Evolutionary conservation across 2,797 vertebrate genomes (phyloP).

Genomic region (Diplodus sargus): DNA sequence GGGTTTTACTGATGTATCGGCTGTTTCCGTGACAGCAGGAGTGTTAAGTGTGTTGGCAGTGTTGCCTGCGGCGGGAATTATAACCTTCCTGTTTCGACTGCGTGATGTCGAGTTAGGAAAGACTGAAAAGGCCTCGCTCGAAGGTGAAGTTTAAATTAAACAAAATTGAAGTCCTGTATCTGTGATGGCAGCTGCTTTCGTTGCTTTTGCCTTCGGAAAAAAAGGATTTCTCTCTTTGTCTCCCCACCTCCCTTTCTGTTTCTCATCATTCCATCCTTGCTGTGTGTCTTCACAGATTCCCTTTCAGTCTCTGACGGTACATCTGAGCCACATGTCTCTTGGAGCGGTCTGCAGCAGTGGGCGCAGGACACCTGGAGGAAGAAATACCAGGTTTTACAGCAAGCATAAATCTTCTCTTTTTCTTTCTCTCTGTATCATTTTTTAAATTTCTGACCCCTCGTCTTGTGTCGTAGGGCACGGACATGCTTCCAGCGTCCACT

Average conservation of each 20-base stretch:
- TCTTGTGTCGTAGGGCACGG: conserved; percentile 46
- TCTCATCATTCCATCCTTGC: neutral
- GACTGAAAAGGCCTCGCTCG: conserved; percentile 18
- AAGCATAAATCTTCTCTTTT: neutral
- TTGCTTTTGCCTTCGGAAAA: too few species aligned
- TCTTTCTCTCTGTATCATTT: neutral
- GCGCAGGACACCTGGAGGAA: conserved; percentile 58
- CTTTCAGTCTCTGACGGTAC: conserved; percentile 19
- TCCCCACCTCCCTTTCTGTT: neutral
- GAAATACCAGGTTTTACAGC: conserved; percentile 74
- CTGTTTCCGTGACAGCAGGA: conserved; percentile 73
- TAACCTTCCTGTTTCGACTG: conserved; percentile 85
- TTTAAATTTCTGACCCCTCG: neutral
- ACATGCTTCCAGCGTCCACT: conserved; percentile 22
- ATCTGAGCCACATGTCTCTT: conserved; percentile 53
- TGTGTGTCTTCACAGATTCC: conserved; percentile 50
- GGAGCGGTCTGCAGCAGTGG: conserved; percentile 60
- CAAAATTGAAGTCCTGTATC: too few species aligned
- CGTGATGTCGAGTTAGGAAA: conserved; percentile 64
- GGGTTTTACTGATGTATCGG: conserved; percentile 69
- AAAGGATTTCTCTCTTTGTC: neutral
- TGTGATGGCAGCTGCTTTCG: too few species aligned
- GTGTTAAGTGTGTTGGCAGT: conserved; percentile 75
- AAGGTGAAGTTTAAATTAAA: conserved; percentile 63
- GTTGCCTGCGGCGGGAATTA: conserved; percentile 77